Evolutionary conservation across 2,113 vertebrate genomes (phyloP), one percentile per base, ranked within the genome.

Genomic region (Hypanus sabinus): DNA sequence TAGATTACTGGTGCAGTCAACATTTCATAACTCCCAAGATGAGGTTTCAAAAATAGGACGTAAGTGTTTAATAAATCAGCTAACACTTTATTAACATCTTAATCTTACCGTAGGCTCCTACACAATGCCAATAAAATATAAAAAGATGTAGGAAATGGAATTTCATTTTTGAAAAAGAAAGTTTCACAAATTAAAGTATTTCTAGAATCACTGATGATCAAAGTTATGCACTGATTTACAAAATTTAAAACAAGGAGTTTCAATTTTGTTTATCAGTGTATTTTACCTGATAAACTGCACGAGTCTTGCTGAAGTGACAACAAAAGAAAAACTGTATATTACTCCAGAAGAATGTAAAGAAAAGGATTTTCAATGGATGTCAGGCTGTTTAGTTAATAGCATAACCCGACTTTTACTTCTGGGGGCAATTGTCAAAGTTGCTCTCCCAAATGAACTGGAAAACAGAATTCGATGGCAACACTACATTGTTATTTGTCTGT

Each of bases 1-100:
- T 93, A 93, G 91, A 93, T 93, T 93, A 93, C 91, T 93, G 68
- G 70, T 75, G 91, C 91, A 93, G 91, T 93, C 91, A 92, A 92
- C 90, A 92, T 92, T 92, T 92, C 90, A 93, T 93, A 93, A 93
- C 91, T 93, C 91, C 91, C 38, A 93, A 93, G 91, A 93, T 93
- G 70, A 93, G 91, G 38, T 93, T 93, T 93, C 68, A 93, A 38
- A 93, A 93, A 93, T 93, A 93, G 91, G 91, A 93, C 46, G 6
- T 55, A 93, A 93, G 70, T 75, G 91, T 93, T 93, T 93, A 93
- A 93, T 93, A 93, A 93, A 75, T 93, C 91, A 73, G 91, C 68
- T 55, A 93, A 93, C 70, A 93, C 70, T 93, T 93, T 93, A 93
- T 93, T 93, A 75, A 93, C 70, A 75, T 93, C 91, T 93, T 93